A percentile compares a stretch with the other conserved stretches of the same genome.
Conservation (phyloP, 2,888 invertebrate genomes). For the Phorcus lineatus region DNA sequence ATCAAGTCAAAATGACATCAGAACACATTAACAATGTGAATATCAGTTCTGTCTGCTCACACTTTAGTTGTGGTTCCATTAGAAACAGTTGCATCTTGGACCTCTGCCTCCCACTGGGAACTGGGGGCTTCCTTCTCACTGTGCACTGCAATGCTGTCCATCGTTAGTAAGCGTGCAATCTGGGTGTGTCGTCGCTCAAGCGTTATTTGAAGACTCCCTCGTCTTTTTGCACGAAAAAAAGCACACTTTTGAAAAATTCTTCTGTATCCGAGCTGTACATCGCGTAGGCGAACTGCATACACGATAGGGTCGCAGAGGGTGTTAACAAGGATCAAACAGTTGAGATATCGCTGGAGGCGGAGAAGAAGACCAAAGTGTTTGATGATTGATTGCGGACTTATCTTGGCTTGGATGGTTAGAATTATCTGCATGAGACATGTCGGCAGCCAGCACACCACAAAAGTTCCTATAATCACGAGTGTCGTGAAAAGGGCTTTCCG, state of each 20-base stretch:
- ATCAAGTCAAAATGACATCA: no score
- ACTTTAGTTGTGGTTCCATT: no score
- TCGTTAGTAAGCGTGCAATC: not conserved
- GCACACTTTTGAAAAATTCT: slow-evolving; percentile 34
- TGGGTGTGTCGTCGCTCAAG: slow-evolving; percentile 11
- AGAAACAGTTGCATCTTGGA: no score
- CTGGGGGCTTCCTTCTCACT: not conserved
- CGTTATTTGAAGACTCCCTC: not conserved
- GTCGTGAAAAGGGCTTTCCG: slow-evolving; percentile 65
- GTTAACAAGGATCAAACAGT: slow-evolving; percentile 55
- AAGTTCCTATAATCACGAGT: slow-evolving; percentile 63
- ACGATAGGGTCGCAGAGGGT: slow-evolving; percentile 61
- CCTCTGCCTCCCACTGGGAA: no score
- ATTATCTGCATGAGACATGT: slow-evolving; percentile 54
- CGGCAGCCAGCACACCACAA: slow-evolving; percentile 65
- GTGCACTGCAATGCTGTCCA: not conserved
- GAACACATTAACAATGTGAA: no score
- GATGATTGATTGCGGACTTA: slow-evolving; percentile 31
- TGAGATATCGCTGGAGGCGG: slow-evolving; percentile 55
- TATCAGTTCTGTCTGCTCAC: no score
- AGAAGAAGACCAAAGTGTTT: slow-evolving; percentile 36
- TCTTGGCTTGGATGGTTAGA: slow-evolving; percentile 47
- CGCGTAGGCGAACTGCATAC: slow-evolving; percentile 58
- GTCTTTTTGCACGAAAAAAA: not conserved
- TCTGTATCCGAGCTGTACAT: slow-evolving; percentile 57